Conservation (phyloP, 2,797 vertebrate species). For the Echeneis naucrates region DNA sequence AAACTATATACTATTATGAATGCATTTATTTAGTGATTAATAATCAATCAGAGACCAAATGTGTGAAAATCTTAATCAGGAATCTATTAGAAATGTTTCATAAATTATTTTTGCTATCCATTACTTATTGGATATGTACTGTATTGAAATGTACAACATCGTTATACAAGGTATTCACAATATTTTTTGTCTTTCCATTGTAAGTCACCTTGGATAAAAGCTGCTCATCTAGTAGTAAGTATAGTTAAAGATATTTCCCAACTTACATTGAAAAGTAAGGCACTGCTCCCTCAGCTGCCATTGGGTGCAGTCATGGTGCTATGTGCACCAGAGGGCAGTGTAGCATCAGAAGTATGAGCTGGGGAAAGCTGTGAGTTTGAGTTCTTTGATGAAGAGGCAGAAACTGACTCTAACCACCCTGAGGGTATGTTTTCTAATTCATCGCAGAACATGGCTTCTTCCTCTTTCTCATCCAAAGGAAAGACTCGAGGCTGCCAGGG, state of each 20-base stretch:
- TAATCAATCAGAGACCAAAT: constrained; percentile 2
- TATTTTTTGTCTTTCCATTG: no score
- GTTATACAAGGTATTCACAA: not conserved
- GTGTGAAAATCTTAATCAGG: not conserved
- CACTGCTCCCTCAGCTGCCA: constrained; percentile 38
- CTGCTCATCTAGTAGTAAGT: no score
- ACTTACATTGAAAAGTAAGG: constrained; percentile 24
- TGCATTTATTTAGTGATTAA: constrained; percentile 8
- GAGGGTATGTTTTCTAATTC: constrained; percentile 6
- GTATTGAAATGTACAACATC: constrained; percentile 10
- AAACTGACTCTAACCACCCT: constrained; percentile 5
- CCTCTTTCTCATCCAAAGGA: constrained; percentile 57
- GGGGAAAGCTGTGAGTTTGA: constrained; percentile 29
- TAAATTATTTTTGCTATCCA: not conserved
- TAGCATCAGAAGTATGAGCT: constrained; percentile 24
- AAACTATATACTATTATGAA: not conserved
- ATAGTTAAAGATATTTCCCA: not conserved
- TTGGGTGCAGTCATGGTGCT: constrained; percentile 8
- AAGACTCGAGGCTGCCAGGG: constrained; percentile 69
- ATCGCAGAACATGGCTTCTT: constrained; percentile 42
- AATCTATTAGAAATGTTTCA: not conserved
- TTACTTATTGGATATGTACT: not conserved
- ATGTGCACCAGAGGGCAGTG: constrained; percentile 67
- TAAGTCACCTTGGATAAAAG: no score
- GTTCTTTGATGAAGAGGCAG: constrained; percentile 33